These are phyloP conservation scores for Caenorhabditis sp. DNA, from an alignment of 2,888 invertebrate species.

Conservation along the genomic window DNA sequence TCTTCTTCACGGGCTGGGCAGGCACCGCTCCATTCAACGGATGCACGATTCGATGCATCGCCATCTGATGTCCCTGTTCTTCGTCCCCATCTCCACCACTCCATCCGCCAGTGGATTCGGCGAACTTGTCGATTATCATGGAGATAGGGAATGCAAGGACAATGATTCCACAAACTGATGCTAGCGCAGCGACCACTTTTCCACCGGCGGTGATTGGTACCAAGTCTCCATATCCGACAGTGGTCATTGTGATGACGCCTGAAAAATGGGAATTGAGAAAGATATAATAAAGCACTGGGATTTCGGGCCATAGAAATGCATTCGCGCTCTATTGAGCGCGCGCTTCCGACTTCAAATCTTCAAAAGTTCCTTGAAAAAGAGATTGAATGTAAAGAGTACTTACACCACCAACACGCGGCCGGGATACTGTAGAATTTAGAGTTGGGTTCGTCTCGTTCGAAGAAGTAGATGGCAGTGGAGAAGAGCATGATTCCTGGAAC, in stretches of 20 bases:
- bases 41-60: slow-evolving; percentile 28
- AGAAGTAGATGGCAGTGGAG: slow-evolving; percentile 82
- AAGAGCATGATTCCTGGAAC: slow-evolving; percentile 81
- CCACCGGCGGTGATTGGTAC: slow-evolving; percentile 82
- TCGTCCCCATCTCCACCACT: slow-evolving; percentile 66
- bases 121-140: slow-evolving; percentile 83
- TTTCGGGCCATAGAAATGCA: no score
- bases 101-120: slow-evolving; percentile 80
- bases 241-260: slow-evolving; percentile 78
- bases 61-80: slow-evolving; percentile 27
- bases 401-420: slow-evolving; percentile 83
- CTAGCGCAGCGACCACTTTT: slow-evolving; percentile 81
- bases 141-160: slow-evolving; percentile 82
- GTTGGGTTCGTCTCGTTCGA: slow-evolving; percentile 82
- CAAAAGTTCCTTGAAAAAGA: no score
- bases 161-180: slow-evolving; percentile 82
- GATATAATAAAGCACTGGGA: no score
- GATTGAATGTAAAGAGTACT: no score
- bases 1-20: slow-evolving; percentile 49
- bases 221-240: slow-evolving; percentile 81
- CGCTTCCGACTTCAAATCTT: no score
- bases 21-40: slow-evolving; percentile 34
- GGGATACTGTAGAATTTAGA: slow-evolving; percentile 82
- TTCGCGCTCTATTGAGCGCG: no score
- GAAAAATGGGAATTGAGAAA: slow-evolving; percentile 38